These are phyloP conservation scores for Mechanitis messenoides DNA, from an alignment of 2,888 invertebrate genomes.

Conservation along the genomic window DNA sequence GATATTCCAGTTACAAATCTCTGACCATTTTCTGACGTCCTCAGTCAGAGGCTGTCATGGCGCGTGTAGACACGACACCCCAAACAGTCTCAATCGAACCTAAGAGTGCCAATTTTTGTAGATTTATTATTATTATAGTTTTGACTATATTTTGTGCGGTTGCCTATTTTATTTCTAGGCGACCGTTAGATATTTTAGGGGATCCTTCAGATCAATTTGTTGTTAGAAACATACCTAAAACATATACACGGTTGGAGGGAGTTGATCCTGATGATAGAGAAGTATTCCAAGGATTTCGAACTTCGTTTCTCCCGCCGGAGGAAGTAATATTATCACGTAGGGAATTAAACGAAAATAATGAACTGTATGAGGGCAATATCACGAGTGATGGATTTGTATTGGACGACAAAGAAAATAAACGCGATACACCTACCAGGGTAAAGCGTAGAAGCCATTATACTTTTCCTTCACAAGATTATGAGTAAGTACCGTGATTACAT, in stretches of 20 bases:
- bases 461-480: conserved; percentile 47
- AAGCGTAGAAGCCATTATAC: conserved; percentile 57
- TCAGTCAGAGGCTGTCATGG: conserved; percentile 66
- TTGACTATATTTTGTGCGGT: conserved; percentile 40
- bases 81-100: conserved; percentile 49
- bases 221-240: conserved; percentile 55
- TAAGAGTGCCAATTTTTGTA: conserved; percentile 50
- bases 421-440: conserved; percentile 44
- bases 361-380: conserved; percentile 45
- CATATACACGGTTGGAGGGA: conserved; percentile 56
- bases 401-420: conserved; percentile 38
- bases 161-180: conserved; percentile 47
- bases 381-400: conserved; percentile 54
- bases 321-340: conserved; percentile 62
- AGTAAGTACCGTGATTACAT: conserved; percentile 44
- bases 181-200: conserved; percentile 45
- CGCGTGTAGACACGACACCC: conserved; percentile 57
- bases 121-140: conserved; percentile 43
- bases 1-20: conserved; percentile 54
- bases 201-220: conserved; percentile 59
- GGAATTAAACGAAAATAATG: conserved; percentile 35
- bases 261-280: conserved; percentile 76
- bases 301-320: conserved; percentile 78
- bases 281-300: conserved; percentile 78
- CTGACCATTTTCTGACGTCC: conserved; percentile 40